Conservation (phyloP, 2,113 vertebrate genomes). For the Trachemys scripta region DNA sequence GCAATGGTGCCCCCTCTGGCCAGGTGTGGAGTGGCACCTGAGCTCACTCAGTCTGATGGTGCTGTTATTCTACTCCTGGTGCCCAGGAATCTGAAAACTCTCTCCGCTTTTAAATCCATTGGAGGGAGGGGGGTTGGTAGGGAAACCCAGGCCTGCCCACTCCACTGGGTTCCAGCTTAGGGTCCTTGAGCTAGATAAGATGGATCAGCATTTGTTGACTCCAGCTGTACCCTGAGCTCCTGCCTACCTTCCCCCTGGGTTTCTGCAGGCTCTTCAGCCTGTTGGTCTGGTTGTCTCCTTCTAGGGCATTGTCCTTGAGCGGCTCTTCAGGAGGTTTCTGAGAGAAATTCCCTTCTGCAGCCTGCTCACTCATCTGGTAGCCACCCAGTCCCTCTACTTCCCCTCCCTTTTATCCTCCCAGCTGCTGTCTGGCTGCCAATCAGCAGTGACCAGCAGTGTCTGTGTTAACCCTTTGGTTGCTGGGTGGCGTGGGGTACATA, state of each 20-base stretch:
- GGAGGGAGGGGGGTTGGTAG: not conserved
- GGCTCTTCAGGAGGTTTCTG: not conserved
- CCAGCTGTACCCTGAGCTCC: not conserved
- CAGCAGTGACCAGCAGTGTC: not conserved
- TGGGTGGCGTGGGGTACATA: not conserved
- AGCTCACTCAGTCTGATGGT: not conserved
- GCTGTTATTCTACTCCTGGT: not conserved
- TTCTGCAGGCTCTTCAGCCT: not conserved
- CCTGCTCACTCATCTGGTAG: not conserved
- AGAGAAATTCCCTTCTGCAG: not conserved
- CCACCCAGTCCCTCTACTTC: not conserved
- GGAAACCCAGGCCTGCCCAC: not conserved
- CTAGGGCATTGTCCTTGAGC: not conserved
- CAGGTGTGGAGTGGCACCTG: not conserved
- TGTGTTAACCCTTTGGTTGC: not conserved
- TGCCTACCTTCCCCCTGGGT: not conserved
- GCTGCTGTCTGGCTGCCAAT: not conserved
- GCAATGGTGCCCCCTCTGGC: not conserved
- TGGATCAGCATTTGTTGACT: not conserved
- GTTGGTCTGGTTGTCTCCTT: not conserved
- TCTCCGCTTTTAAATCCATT: not conserved
- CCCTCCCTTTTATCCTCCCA: not conserved
- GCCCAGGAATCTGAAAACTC: not conserved
- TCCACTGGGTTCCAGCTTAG: not conserved
- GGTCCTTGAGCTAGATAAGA: not conserved